Evolutionary conservation across 1,140 invertebrate species (phyloP), one percentile per base, ranked within the genome.

Genomic region (Halyomorpha halys): DNA sequence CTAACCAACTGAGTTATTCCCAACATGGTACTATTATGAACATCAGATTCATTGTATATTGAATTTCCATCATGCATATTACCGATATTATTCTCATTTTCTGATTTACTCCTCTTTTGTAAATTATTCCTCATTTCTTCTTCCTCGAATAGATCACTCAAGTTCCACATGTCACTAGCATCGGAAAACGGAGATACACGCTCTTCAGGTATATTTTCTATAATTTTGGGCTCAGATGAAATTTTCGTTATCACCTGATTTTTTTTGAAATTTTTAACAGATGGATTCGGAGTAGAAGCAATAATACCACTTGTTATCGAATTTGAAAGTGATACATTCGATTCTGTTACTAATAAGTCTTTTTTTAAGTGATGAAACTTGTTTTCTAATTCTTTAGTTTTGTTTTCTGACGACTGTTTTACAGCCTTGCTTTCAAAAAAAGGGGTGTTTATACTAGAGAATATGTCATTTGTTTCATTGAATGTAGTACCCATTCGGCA

Each of bases 1-100:
- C 65, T 66, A 16, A 63, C 62, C 56, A 66, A 60, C 27, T 66
- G 65, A 34, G 65, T 66, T 3, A 66, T 60, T 1, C 65, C 65
- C 3, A 60, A 19, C 53, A 66, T 63, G 19, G 61, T 66, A 15
- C 54, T 60, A 44, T 59, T 21, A n/a, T 56, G 21, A 23, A 21
- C 39, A 3, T 56, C 19, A 19, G 30, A 21, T 3, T 27, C n/a
- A 18, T 61, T 15, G 15, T 23, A 14, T 18, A 34, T 39, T n/a
- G 39, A 61, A 39, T 3, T 30, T 14, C 2, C 27, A 30, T 61
- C n/a, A 30, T 2, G 18, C 23, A 3, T 34, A 34, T 61, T 15
- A 16, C 8, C 8, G 8, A 30, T 4, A 30, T 30, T 30, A 30
- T 61, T 44, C 6, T 19, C 8, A 18, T 44, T 62, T 39, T 39